Evolutionary conservation across 2,797 vertebrate genomes (phyloP).

Genomic region (Lateolabrax maculatus): DNA sequence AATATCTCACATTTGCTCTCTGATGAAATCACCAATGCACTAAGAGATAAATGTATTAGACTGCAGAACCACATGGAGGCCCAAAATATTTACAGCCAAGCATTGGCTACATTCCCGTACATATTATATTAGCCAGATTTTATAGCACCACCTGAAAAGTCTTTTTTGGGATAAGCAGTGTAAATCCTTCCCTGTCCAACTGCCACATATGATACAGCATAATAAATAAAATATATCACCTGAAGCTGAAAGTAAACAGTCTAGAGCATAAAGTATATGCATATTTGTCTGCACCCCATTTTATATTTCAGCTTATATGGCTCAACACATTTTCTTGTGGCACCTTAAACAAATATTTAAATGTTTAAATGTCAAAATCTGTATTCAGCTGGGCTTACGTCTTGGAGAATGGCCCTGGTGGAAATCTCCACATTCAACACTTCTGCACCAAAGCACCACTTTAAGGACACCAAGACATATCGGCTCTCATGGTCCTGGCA

Average conservation of each 20-base stretch:
- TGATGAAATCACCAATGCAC: conserved; percentile 5
- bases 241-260: background rate
- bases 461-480: conserved; percentile 41
- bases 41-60: background rate
- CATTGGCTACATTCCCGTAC: background rate
- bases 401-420: background rate
- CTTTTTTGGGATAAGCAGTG: background rate
- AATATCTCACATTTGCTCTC: conserved; percentile 8
- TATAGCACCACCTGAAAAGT: background rate
- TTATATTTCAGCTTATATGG: background rate
- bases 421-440: conserved; percentile 6
- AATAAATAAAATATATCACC: conserved; percentile 6
- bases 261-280: background rate
- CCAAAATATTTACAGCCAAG: conserved; percentile 25
- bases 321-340: background rate
- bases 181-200: background rate
- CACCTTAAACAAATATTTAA: background rate
- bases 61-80: conserved; percentile 1
- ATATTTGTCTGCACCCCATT: background rate
- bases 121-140: conserved; percentile 3
- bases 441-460: conserved; percentile 2
- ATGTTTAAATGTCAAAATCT: conserved; percentile 13
- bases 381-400: conserved; percentile 7
- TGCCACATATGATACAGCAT: background rate
- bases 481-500: conserved; percentile 15